phyloP scores from a whole-genome alignment of 2,113 vertebrate genomes.

The Actenoides lindsayi region DNA sequence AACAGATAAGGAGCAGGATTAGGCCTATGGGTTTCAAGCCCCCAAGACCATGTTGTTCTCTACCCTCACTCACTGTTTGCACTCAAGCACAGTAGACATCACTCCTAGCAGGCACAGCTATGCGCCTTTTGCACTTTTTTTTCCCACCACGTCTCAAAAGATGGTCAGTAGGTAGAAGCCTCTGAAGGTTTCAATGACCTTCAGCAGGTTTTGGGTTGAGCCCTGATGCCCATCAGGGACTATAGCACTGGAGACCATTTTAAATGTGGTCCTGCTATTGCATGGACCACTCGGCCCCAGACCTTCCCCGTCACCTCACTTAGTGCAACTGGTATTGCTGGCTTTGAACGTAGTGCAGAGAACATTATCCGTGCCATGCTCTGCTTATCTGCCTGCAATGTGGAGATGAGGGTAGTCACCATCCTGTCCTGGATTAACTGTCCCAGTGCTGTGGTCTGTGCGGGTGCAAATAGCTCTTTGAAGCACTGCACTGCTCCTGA shows the following conservation, averaged over 20 bases:
- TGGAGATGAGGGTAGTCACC: neutral
- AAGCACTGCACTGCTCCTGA: neutral
- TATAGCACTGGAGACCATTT: neutral
- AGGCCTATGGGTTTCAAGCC: neutral
- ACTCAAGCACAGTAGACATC: neutral
- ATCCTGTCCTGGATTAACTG: too few relatives aligned
- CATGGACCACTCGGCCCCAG: fast-evolving
- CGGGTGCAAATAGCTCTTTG: neutral
- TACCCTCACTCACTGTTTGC: neutral
- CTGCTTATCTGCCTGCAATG: fast-evolving
- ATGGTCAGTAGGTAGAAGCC: neutral
- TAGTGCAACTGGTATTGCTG: neutral
- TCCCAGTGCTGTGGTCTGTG: fast-evolving
- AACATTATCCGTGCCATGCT: neutral
- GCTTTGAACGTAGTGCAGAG: fast-evolving
- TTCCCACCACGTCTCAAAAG: neutral
- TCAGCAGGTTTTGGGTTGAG: neutral
- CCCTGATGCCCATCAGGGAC: too few relatives aligned
- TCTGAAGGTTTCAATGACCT: neutral
- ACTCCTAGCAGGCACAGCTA: neutral
- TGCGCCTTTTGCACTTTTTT: neutral
- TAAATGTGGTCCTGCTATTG: fast-evolving
- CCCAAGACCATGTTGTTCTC: fast-evolving
- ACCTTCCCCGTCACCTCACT: neutral
- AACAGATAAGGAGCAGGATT: neutral